Conservation (phyloP, 23 tunicate genomes). For the Styela clava region DNA sequence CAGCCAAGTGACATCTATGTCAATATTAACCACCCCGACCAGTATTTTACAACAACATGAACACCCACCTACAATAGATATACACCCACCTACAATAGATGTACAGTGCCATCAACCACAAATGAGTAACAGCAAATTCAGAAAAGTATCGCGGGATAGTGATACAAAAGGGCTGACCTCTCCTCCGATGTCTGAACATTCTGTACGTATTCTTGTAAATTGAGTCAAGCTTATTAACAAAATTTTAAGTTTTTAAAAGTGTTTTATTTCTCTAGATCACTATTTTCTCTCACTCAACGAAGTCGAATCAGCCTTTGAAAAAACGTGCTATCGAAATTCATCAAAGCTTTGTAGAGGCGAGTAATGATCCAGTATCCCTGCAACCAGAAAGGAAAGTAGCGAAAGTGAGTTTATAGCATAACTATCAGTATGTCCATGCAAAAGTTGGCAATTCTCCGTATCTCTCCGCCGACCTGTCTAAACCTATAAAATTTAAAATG, state of each 20-base stretch:
- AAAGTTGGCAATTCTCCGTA: no score
- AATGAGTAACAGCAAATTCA: background rate
- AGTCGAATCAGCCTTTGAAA: constrained; percentile 80
- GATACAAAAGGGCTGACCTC: background rate
- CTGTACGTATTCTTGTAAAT: no score
- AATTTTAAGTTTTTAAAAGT: no score
- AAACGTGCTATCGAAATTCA: constrained; percentile 64
- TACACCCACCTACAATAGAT: no score
- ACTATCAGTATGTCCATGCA: no score
- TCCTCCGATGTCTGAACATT: background rate
- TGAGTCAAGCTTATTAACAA: no score
- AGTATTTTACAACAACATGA: background rate
- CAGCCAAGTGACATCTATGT: background rate
- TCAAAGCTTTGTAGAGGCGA: background rate
- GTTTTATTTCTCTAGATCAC: constrained; percentile 5
- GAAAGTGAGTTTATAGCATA: constrained; percentile 27
- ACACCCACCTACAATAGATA: background rate
- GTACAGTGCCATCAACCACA: background rate
- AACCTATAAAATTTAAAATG: no score
- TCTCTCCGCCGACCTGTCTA: no score
- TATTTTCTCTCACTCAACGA: constrained; percentile 18
- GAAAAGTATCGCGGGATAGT: background rate
- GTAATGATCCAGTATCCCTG: background rate
- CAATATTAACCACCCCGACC: background rate
- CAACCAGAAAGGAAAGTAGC: constrained; percentile 29